Evolutionary conservation across 2,797 vertebrate genomes (phyloP).

Genomic region (Champsocephalus gunnari): DNA sequence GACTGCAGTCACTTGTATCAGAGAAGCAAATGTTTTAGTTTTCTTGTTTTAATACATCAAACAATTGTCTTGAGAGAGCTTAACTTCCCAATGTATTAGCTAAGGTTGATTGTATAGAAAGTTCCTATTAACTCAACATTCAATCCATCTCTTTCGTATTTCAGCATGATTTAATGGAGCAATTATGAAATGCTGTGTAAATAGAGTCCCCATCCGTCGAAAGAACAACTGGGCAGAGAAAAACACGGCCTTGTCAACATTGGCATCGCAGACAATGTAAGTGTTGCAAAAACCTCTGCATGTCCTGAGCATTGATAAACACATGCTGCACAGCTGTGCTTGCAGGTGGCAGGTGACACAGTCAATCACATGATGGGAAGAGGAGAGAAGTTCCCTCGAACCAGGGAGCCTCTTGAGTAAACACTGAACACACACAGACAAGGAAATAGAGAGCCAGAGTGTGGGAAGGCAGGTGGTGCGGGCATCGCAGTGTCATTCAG

Average conservation of each 20-base stretch:
- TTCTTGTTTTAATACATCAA: neutral
- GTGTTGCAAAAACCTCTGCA: conserved; percentile 27
- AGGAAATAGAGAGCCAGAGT: conserved; percentile 18
- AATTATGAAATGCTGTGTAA: conserved; percentile 1
- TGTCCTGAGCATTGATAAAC: conserved; percentile 26
- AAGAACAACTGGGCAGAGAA: neutral
- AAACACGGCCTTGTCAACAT: conserved; percentile 3
- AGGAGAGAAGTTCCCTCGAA: conserved; percentile 24
- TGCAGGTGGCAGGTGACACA: conserved; percentile 57
- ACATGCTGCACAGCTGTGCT: conserved; percentile 47
- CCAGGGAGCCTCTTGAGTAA: conserved; percentile 43
- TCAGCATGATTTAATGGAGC: neutral
- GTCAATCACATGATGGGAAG: conserved; percentile 49
- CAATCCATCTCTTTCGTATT: neutral
- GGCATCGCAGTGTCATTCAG: conserved; percentile 43
- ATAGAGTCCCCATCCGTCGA: neutral
- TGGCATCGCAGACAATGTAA: conserved; percentile 10
- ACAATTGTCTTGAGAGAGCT: neutral
- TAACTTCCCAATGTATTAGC: neutral
- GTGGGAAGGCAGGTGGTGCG: conserved; percentile 21
- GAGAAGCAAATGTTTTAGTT: neutral
- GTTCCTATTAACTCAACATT: neutral
- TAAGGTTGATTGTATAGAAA: neutral
- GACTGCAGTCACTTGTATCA: neutral
- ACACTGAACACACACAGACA: conserved; percentile 33